A percentile compares a stretch with the other conserved stretches of the same genome.
These are phyloP conservation scores for Myiotriccus ornatus DNA, from an alignment of 2,797 vertebrate species.

Conservation along the genomic window DNA sequence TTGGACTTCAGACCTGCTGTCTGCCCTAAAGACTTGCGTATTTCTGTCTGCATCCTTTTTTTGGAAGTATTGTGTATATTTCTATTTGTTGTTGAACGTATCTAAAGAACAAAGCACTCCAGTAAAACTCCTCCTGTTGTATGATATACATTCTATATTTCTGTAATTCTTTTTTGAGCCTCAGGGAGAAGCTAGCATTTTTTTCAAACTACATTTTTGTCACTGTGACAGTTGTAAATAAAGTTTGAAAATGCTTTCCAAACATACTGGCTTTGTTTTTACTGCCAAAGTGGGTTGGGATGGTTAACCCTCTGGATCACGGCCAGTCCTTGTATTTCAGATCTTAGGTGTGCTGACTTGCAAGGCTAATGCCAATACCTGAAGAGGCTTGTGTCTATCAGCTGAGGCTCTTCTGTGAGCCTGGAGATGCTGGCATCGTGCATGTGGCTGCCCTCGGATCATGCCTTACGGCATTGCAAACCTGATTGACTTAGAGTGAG, in stretches of 20 bases:
- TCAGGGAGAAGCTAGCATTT: conserved; percentile 96
- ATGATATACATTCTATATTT: conserved; percentile 82
- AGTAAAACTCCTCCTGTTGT: conserved; percentile 82
- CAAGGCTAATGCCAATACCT: neutral
- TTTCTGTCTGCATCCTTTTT: conserved; percentile 72
- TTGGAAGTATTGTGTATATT: conserved; percentile 77
- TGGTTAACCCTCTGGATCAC: neutral
- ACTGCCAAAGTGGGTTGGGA: neutral
- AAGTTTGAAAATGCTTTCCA: conserved; percentile 96
- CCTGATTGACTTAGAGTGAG: neutral
- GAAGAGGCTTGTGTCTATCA: neutral
- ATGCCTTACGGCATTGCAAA: neutral
- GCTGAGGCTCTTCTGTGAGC: neutral
- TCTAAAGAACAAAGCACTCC: conserved; percentile 79
- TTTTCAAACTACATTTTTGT: conserved; percentile 91
- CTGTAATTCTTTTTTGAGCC: conserved; percentile 92
- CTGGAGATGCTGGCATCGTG: neutral
- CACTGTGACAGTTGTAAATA: conserved; percentile 95
- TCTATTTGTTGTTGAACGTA: conserved; percentile 75
- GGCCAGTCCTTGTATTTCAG: neutral
- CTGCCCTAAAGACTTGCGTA: conserved; percentile 72
- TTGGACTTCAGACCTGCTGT: conserved; percentile 64
- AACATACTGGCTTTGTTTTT: conserved; percentile 37
- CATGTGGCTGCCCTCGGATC: neutral
- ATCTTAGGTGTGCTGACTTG: neutral